These are phyloP conservation scores for Baryphthengus martii DNA, from an alignment of 2,113 vertebrate species.

Conservation along the genomic window DNA sequence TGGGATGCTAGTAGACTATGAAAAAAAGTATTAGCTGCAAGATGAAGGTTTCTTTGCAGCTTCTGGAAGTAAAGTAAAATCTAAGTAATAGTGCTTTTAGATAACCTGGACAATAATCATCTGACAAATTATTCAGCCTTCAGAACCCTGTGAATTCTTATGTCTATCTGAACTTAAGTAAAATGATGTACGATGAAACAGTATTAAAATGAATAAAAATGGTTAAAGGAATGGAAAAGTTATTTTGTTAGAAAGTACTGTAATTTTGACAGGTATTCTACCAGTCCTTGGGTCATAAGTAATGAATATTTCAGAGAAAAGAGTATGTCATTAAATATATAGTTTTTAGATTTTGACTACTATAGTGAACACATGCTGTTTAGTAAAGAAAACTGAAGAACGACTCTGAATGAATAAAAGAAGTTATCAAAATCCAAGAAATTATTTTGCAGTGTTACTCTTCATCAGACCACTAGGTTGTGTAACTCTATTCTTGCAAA, in stretches of 20 bases:
- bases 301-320: background rate
- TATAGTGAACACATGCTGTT: background rate
- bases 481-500: background rate
- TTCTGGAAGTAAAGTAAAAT: background rate
- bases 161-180: background rate
- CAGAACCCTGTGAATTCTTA: background rate
- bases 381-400: background rate
- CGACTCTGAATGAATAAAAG: background rate
- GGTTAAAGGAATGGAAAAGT: background rate
- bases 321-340: background rate
- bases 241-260: background rate
- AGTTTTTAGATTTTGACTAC: background rate
- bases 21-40: background rate
- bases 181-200: background rate
- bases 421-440: background rate
- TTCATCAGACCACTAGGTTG: background rate
- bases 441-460: background rate
- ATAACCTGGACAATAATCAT: background rate
- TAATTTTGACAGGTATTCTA: background rate
- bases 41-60: background rate
- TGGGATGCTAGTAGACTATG: background rate
- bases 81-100: background rate
- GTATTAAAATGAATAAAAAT: background rate
- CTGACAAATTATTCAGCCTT: background rate
- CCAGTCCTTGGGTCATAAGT: fast-evolving